Conservation (phyloP, 2,797 vertebrate species). For the Catamblyrhynchus diadema region DNA sequence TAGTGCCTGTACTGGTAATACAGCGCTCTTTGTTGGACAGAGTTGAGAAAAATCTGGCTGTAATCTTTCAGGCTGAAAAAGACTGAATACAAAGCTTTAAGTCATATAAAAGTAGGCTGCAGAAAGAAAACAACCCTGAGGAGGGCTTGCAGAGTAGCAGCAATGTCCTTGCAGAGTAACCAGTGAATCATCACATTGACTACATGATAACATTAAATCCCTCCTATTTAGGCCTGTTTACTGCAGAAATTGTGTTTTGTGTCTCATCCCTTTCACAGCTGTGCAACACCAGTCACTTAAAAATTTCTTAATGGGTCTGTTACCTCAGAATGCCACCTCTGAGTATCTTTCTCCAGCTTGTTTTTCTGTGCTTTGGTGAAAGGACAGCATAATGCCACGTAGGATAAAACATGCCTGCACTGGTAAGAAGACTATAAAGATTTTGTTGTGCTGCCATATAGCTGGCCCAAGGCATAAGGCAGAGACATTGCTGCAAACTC, state of each 20-base stretch:
- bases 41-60: not conserved
- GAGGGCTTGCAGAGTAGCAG: conserved; percentile 26
- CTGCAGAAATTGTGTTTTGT: not conserved
- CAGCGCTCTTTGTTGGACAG: not conserved
- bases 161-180: not conserved
- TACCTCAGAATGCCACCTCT: not conserved
- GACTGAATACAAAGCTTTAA: not conserved
- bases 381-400: not conserved
- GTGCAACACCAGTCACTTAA: not conserved
- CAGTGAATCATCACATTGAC: conserved; percentile 3
- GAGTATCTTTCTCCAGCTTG: not conserved
- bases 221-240: not conserved
- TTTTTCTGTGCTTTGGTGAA: conserved; percentile 4
- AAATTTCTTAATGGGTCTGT: not conserved
- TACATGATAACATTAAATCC: not conserved
- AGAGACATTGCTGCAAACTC: not conserved
- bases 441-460: not conserved
- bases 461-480: not conserved
- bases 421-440: conserved; percentile 22
- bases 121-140: conserved; percentile 8
- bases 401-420: not conserved
- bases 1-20: not conserved
- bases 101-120: not conserved
- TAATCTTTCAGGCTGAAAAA: conserved; percentile 5
- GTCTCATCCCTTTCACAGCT: not conserved